phyloP scores from a whole-genome alignment of 2,888 invertebrate genomes.

The Euproctis similis region DNA sequence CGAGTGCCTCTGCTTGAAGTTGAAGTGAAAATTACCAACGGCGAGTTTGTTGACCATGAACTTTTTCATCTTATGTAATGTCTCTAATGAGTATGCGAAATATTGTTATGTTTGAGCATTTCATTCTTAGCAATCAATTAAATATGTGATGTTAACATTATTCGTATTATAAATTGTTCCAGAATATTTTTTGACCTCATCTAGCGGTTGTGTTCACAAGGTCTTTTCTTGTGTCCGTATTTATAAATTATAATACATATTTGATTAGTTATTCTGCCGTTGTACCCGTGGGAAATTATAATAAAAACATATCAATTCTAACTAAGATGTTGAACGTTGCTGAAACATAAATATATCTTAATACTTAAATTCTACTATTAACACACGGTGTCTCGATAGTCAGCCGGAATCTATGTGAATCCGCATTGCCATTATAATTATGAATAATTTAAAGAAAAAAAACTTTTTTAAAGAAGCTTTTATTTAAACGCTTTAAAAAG shows the following conservation, averaged over 20 bases:
- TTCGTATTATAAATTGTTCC: background rate
- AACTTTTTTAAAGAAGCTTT: too few relatives aligned
- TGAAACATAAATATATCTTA: too few relatives aligned
- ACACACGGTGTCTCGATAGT: constrained; percentile 52
- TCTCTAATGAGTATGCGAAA: too few relatives aligned
- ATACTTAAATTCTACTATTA: constrained; percentile 19
- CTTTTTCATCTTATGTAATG: constrained; percentile 58
- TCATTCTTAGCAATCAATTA: too few relatives aligned
- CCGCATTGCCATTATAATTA: constrained; percentile 37
- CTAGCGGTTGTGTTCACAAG: constrained; percentile 14
- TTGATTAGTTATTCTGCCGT: constrained; percentile 42
- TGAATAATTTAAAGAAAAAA: too few relatives aligned
- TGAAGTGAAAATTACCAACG: constrained; percentile 47
- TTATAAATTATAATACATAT: constrained; percentile 37
- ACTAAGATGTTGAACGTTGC: constrained; percentile 35
- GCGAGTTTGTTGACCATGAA: constrained; percentile 51
- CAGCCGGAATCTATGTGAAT: constrained; percentile 62
- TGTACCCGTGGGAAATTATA: constrained; percentile 56
- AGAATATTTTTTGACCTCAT: constrained; percentile 11
- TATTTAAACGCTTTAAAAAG: too few relatives aligned
- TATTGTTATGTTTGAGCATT: too few relatives aligned
- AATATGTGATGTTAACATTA: too few relatives aligned
- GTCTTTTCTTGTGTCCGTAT: constrained; percentile 15
- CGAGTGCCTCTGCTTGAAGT: constrained; percentile 30
- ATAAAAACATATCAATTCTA: constrained; percentile 40